phyloP scores from a whole-genome alignment of 2,113 vertebrate genomes.

The Halichoeres trimaculatus region DNA sequence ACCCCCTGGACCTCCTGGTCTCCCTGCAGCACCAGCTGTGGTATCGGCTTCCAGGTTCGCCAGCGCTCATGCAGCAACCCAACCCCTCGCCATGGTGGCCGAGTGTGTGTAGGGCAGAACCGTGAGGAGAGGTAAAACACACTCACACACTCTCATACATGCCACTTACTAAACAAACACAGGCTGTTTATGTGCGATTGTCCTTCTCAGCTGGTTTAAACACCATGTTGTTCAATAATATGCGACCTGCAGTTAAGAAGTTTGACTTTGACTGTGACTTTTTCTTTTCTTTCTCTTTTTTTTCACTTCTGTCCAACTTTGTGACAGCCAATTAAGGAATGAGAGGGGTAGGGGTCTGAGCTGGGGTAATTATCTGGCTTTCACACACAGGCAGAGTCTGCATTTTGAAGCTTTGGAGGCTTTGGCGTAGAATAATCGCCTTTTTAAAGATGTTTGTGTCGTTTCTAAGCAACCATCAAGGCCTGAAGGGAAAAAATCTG shows the following conservation, averaged over 20 bases:
- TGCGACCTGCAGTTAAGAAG: slow-evolving; percentile 41
- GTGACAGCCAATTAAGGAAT: slow-evolving; percentile 74
- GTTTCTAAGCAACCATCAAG: slow-evolving; percentile 73
- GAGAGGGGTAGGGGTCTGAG: slow-evolving; percentile 50
- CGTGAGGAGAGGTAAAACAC: slow-evolving; percentile 91
- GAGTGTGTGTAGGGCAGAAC: slow-evolving; percentile 97
- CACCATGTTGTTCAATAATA: slow-evolving; percentile 11
- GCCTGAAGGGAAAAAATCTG: slow-evolving; percentile 12
- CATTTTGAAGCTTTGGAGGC: slow-evolving; percentile 61
- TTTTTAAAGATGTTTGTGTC: slow-evolving; percentile 69
- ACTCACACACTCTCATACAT: not conserved
- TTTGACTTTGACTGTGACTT: slow-evolving; percentile 43
- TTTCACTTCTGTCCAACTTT: slow-evolving; percentile 54
- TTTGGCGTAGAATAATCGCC: slow-evolving; percentile 69
- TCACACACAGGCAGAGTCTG: slow-evolving; percentile 51
- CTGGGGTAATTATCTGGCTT: slow-evolving; percentile 75
- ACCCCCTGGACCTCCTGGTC: slow-evolving; percentile 97
- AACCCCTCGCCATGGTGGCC: slow-evolving; percentile 92
- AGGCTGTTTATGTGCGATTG: not conserved
- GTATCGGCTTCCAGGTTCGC: slow-evolving; percentile 97
- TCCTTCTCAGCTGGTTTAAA: not conserved
- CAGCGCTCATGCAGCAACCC: slow-evolving; percentile 98
- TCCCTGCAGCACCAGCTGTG: slow-evolving; percentile 95
- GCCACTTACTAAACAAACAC: slow-evolving; percentile 17
- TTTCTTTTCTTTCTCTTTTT: not conserved